Percentiles rank a stretch among this genome's conserved stretches.
Evolutionary conservation across 2,113 vertebrate genomes (phyloP).

Genomic region (Callorhinus ursinus): DNA sequence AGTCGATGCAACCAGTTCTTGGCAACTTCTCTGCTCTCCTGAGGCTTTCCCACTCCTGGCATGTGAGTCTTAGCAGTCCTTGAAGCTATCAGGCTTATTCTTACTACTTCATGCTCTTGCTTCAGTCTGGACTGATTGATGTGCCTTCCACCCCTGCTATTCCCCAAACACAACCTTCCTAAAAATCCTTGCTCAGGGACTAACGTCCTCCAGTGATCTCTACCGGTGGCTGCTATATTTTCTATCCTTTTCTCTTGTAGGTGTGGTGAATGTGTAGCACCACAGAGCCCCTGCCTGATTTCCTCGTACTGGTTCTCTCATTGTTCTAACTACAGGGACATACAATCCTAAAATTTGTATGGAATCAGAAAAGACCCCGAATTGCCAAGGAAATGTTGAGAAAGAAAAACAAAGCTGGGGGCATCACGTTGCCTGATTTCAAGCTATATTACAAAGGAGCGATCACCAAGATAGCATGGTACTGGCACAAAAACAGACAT

Average conservation of each 20-base stretch:
- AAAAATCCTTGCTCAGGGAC: neutral
- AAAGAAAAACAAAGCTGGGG: too few relatives aligned
- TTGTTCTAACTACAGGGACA: neutral
- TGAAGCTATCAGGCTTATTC: neutral
- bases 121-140: neutral
- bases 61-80: neutral
- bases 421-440: too few relatives aligned
- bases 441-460: too few relatives aligned
- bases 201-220: neutral
- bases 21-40: neutral
- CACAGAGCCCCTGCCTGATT: neutral
- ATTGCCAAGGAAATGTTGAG: too few relatives aligned
- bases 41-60: neutral
- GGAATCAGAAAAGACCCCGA: too few relatives aligned
- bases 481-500: too few relatives aligned
- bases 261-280: too few relatives aligned
- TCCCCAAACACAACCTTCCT: neutral
- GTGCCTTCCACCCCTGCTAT: neutral
- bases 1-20: neutral
- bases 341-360: neutral
- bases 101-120: neutral
- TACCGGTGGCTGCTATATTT: neutral
- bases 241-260: neutral
- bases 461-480: too few relatives aligned
- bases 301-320: accelerated